phyloP scores from a whole-genome alignment of 2,888 invertebrate species.

The Mythimna pallens region DNA sequence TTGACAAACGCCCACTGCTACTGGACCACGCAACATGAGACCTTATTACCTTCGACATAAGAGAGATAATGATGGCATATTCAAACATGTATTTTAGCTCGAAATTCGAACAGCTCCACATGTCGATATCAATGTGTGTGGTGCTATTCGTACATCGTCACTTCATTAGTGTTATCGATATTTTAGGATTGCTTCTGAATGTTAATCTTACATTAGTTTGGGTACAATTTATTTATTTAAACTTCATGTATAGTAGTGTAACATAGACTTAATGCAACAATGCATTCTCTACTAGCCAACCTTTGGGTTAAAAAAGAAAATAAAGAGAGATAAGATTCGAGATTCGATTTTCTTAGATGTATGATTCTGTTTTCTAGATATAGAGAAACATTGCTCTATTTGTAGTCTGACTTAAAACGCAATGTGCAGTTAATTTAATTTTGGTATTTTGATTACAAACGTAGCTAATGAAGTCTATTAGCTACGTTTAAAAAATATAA shows the following conservation, averaged over 20 bases:
- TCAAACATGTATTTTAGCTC: conserved; percentile 34
- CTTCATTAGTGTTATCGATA: conserved; percentile 78
- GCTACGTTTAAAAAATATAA: neutral
- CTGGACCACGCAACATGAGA: conserved; percentile 45
- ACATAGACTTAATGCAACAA: too few relatives aligned
- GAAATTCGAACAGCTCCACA: conserved; percentile 57
- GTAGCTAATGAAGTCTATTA: neutral
- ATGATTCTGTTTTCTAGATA: neutral
- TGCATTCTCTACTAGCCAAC: too few relatives aligned
- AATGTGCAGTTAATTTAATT: neutral
- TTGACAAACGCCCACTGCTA: conserved; percentile 41
- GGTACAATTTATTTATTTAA: neutral
- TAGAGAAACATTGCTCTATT: neutral
- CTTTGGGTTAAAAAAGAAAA: too few relatives aligned
- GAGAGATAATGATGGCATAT: conserved; percentile 19
- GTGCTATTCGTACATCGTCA: conserved; percentile 79
- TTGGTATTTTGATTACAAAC: too few relatives aligned
- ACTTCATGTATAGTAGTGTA: too few relatives aligned
- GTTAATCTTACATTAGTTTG: conserved; percentile 54
- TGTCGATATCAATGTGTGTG: conserved; percentile 81
- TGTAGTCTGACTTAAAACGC: neutral
- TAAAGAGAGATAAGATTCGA: too few relatives aligned
- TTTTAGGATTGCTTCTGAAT: conserved; percentile 69
- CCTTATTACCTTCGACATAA: conserved; percentile 60
- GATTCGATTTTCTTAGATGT: too few relatives aligned